Percentiles rank a stretch among this genome's conserved stretches.
These are phyloP conservation scores for Sitta carolinensis DNA, from an alignment of 2,797 vertebrate genomes.

Conservation along the genomic window DNA sequence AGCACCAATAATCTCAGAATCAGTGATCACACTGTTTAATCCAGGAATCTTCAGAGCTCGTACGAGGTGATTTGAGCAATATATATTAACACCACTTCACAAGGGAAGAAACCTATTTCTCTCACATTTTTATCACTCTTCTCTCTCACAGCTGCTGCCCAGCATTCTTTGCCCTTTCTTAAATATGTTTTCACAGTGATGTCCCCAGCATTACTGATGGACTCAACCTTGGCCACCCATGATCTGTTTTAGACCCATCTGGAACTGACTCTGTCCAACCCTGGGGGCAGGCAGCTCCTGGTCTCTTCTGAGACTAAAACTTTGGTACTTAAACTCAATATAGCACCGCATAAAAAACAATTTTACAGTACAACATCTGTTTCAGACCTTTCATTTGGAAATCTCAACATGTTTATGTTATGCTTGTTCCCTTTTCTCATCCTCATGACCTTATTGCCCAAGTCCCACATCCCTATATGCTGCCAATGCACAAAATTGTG, in stretches of 20 bases:
- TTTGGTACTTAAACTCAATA: neutral
- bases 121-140: neutral
- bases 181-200: neutral
- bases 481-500: neutral
- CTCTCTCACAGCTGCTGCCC: neutral
- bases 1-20: neutral
- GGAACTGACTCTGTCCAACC: neutral
- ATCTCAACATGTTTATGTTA: neutral
- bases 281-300: neutral
- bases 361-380: neutral
- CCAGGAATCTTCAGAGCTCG: neutral
- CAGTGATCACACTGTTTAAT: neutral
- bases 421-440: neutral
- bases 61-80: neutral
- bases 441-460: neutral
- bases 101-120: neutral
- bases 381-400: neutral
- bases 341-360: neutral
- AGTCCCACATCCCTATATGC: too few relatives aligned
- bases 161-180: neutral
- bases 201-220: neutral
- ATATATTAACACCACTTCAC: neutral
- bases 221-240: neutral
- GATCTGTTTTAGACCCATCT: neutral
- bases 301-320: neutral